phyloP scores from a whole-genome alignment of 2,113 vertebrate species.

The Nothobranchius kuhntae region DNA sequence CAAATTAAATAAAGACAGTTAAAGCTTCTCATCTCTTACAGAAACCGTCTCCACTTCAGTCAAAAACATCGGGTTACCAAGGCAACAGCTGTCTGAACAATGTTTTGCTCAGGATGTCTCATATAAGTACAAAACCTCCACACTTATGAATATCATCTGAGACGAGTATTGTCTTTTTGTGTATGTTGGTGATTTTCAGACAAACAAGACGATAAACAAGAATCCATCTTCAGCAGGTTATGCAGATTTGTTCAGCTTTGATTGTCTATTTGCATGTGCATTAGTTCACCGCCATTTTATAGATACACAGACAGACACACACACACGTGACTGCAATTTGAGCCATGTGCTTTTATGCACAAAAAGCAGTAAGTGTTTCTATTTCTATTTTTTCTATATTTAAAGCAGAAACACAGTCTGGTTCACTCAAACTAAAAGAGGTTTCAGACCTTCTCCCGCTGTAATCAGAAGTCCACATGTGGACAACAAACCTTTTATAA shows the following conservation, averaged over 20 bases:
- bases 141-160: slow-evolving; percentile 13
- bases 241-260: slow-evolving; percentile 15
- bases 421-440: slow-evolving; percentile 14
- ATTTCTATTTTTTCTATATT: slow-evolving; percentile 11
- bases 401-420: slow-evolving; percentile 36
- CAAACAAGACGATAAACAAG: background rate
- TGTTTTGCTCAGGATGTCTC: slow-evolving; percentile 11
- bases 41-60: slow-evolving; percentile 33
- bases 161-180: slow-evolving; percentile 13
- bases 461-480: slow-evolving; percentile 28
- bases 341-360: slow-evolving; percentile 11
- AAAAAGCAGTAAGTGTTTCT: slow-evolving; percentile 3
- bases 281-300: slow-evolving; percentile 7
- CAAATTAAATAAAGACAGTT: slow-evolving; percentile 29
- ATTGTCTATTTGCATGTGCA: slow-evolving; percentile 9
- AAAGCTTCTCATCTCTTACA: slow-evolving; percentile 23
- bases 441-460: slow-evolving; percentile 25
- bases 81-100: slow-evolving; percentile 33
- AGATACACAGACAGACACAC: background rate
- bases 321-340: slow-evolving; percentile 17
- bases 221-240: slow-evolving; percentile 6
- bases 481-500: slow-evolving; percentile 13
- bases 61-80: slow-evolving; percentile 35
- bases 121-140: slow-evolving; percentile 18
- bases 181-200: background rate